Base-by-base conservation (phyloP, 2,797 vertebrate species). In the Choloepus didactylus region DNA sequence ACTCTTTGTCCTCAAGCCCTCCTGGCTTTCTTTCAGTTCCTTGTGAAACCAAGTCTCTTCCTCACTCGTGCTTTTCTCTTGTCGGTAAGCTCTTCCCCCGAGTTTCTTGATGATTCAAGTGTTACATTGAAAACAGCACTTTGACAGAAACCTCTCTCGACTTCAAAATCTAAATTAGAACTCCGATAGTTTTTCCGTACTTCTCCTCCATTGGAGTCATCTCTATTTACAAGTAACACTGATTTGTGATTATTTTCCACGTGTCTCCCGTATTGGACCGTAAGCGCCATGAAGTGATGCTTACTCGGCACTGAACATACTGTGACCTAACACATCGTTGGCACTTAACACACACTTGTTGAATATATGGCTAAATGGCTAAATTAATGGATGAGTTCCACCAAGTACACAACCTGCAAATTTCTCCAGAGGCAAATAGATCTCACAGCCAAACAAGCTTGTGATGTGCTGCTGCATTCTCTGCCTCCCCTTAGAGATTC, bases 131-230 rank as follows among this genome's bases (percentile, higher is more conserved):
- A 75, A 77, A 69, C 8, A 11, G 27, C 80, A 38, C 41, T 49
- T 87, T 77, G 44, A 62, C 31, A 84, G 84, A 76, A n/a, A 60
- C 21, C 29, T 76, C 59, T 96, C 67, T 80, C 8, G 41, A 91
- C 41, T 18, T 92, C 79, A 72, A 46, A 93, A 62, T 90, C 62
- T 31, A 73, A 85, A 66, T 69, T 4, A 87, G 51, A 54, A 5
- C 44, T 46, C 54, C 62, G 19, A 35, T 12, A 70, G 41, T 5
- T 94, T 94, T 92, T n/a, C 75, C 19, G 70, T n/a, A 31, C 60
- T 75, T 80, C 44, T 84, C n/a, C 18, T 69, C 54, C 10, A 56
- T 12, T 25, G 66, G 1, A 0, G n/a, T 56, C 9, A 44, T 49
- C 16, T 14, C 19, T 44, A 14, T 72, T 56, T 49, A 4, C 88